These are phyloP conservation scores for Vulpes lagopus DNA, from an alignment of 2,113 vertebrate species.

Conservation along the genomic window DNA sequence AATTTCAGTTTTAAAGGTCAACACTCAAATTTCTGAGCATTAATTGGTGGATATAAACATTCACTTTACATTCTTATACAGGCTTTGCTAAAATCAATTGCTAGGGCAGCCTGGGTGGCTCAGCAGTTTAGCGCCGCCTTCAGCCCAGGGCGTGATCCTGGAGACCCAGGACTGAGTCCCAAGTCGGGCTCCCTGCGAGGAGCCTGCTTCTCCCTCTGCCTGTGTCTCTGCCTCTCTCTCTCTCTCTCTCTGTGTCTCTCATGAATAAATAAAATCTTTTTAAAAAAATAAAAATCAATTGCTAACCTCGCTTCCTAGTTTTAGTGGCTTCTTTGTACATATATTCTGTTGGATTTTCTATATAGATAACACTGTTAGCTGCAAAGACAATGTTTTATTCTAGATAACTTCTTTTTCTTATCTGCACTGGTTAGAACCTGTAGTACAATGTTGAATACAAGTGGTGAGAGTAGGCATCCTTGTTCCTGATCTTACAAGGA, in stretches of 20 bases:
- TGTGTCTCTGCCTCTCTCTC: too few relatives aligned
- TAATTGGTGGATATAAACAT: background rate
- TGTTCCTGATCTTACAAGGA: too few relatives aligned
- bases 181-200: too few relatives aligned
- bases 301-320: background rate
- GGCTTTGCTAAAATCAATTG: background rate
- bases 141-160: too few relatives aligned
- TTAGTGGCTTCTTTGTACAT: background rate
- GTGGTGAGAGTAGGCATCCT: too few relatives aligned
- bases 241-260: too few relatives aligned
- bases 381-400: background rate
- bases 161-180: too few relatives aligned
- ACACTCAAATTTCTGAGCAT: background rate
- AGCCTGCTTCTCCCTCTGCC: too few relatives aligned
- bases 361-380: background rate
- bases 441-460: too few relatives aligned
- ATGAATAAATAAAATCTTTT: too few relatives aligned
- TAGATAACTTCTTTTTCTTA: background rate
- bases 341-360: background rate
- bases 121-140: too few relatives aligned
- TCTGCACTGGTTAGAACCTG: background rate
- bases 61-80: background rate
- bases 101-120: background rate
- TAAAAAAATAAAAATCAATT: background rate
- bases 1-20: background rate